Evolutionary conservation across 1,140 invertebrate genomes (phyloP).

Genomic region (Chironomus tepperi): DNA sequence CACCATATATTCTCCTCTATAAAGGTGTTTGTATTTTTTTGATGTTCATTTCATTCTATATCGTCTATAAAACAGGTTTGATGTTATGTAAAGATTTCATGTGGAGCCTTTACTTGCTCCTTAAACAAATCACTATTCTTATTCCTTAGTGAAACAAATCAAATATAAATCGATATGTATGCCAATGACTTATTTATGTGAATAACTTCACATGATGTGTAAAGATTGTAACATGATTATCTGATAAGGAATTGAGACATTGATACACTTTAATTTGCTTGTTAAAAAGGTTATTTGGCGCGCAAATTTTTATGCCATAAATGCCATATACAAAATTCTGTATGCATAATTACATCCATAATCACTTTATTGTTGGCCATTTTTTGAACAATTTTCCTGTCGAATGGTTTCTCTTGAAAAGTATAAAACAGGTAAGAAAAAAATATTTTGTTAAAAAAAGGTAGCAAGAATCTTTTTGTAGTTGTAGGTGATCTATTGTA

Average conservation of each 20-base stretch:
- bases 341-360: neutral
- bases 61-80: conserved; percentile 2
- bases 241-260: neutral
- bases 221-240: neutral
- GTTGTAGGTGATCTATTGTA: conserved; percentile 7
- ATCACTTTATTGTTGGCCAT: neutral
- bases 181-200: neutral
- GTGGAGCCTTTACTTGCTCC: neutral
- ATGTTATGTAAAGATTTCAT: neutral
- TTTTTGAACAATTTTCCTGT: too few relatives aligned
- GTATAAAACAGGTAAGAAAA: neutral
- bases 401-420: too few relatives aligned
- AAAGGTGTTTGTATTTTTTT: neutral
- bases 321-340: neutral
- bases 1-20: too few relatives aligned
- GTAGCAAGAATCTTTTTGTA: conserved; percentile 4
- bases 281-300: neutral
- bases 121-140: neutral
- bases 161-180: neutral
- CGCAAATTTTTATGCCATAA: neutral
- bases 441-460: neutral
- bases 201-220: neutral
- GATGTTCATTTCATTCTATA: neutral
- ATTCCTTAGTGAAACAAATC: neutral
- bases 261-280: neutral